Percentiles rank a stretch among this genome's conserved stretches.
phyloP scores from a whole-genome alignment of 2,888 invertebrate species.

The Ophraella communa region DNA sequence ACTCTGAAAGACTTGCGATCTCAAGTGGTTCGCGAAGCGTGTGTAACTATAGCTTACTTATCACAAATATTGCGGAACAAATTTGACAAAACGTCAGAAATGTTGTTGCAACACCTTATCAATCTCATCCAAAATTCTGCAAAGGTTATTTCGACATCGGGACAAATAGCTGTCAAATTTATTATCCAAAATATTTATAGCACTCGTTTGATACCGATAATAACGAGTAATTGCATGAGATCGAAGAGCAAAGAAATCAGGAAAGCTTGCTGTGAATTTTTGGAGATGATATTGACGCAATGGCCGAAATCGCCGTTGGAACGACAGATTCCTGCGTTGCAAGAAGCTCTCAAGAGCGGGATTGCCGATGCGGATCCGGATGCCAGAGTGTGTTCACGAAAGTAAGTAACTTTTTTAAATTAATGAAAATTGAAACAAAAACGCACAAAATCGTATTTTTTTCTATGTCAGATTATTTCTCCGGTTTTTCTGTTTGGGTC shows the following conservation, averaged over 20 bases:
- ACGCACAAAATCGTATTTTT: no score
- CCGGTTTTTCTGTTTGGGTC: no score
- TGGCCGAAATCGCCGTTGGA: conserved; percentile 90
- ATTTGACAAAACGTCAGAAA: conserved; percentile 85
- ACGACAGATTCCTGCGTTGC: conserved; percentile 76
- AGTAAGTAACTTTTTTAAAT: conserved; percentile 63
- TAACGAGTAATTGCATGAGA: conserved; percentile 74
- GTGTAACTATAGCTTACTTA: conserved; percentile 92
- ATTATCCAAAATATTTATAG: conserved; percentile 85
- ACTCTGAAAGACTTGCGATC: conserved; percentile 90
- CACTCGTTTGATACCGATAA: conserved; percentile 79
- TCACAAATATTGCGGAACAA: conserved; percentile 83
- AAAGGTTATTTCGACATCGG: conserved; percentile 85
- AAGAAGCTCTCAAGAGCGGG: conserved; percentile 85
- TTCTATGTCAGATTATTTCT: not conserved
- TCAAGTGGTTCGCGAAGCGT: conserved; percentile 92
- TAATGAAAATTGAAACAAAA: no score
- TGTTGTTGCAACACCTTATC: conserved; percentile 82
- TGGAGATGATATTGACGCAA: conserved; percentile 80
- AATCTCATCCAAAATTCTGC: conserved; percentile 94
- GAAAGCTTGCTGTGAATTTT: conserved; percentile 77
- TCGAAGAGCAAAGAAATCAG: conserved; percentile 94
- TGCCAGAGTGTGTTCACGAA: conserved; percentile 81
- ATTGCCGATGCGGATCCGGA: conserved; percentile 93
- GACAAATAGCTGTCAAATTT: conserved; percentile 84